Evolutionary conservation across 2,113 vertebrate species (phyloP).

Genomic region (Trematomus loennbergii): DNA sequence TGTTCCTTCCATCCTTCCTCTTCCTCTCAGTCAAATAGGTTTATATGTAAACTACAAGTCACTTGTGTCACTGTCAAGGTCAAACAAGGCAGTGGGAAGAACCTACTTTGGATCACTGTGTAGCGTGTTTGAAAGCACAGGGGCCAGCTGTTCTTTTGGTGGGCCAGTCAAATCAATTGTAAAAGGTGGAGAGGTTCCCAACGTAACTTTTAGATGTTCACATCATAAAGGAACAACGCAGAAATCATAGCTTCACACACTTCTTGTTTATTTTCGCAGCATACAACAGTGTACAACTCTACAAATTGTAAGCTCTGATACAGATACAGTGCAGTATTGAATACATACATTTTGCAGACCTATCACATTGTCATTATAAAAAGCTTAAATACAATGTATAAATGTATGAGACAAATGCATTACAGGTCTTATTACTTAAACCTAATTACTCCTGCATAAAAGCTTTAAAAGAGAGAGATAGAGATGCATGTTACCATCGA

Average conservation of each 20-base stretch:
- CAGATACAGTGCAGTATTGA: neutral
- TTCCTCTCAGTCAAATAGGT: too few species aligned
- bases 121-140: too few species aligned
- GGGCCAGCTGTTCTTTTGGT: neutral
- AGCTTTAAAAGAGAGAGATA: slow-evolving; percentile 11
- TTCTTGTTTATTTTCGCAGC: neutral
- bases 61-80: too few species aligned
- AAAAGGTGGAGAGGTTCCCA: neutral
- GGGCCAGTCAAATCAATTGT: neutral
- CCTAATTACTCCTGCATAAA: neutral
- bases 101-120: neutral
- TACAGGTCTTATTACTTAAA: too few species aligned
- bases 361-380: neutral
- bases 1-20: too few species aligned
- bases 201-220: neutral
- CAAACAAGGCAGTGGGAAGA: neutral
- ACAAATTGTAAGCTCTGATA: neutral
- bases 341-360: neutral
- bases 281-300: neutral
- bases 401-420: neutral
- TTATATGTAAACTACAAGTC: too few species aligned
- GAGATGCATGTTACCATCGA: neutral
- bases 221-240: neutral
- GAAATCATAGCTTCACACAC: neutral
- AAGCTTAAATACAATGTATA: neutral